Conservation (phyloP, 2,113 vertebrate species). For the Dasyprocta punctata region DNA sequence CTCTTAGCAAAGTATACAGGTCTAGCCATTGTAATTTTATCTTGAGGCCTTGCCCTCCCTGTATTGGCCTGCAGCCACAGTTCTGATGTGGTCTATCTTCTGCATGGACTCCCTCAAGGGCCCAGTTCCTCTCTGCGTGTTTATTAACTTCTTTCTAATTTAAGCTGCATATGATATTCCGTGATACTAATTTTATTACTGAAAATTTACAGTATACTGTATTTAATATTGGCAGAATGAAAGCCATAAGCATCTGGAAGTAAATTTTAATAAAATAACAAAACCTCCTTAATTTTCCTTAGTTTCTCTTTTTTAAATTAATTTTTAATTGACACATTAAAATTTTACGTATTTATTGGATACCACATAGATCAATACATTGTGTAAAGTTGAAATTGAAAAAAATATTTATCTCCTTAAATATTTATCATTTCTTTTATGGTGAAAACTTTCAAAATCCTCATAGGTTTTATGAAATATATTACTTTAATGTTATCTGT, state of each 20-base stretch:
- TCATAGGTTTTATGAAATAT: neutral
- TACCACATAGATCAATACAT: neutral
- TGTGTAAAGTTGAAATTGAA: neutral
- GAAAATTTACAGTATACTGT: neutral
- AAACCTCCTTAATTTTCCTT: slow-evolving; percentile 15
- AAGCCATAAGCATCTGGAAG: neutral
- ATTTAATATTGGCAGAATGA: slow-evolving; percentile 15
- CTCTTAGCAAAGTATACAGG: neutral
- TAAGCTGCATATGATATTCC: neutral
- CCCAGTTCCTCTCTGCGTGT: neutral
- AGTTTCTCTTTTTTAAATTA: neutral
- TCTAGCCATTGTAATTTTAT: neutral
- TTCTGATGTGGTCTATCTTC: neutral
- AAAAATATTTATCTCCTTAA: neutral
- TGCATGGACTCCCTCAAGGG: neutral
- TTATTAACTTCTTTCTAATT: neutral
- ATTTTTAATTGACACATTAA: neutral
- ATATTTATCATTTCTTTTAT: neutral
- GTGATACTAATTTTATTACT: slow-evolving; percentile 26
- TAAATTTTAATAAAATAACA: slow-evolving; percentile 20
- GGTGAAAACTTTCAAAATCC: neutral
- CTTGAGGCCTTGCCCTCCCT: neutral
- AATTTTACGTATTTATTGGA: neutral
- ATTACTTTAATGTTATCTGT: neutral
- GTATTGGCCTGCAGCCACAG: neutral